Evolutionary conservation across 2,888 invertebrate genomes (phyloP), one percentile per base, ranked within the genome.

Genomic region (Chouioia cunea): DNA sequence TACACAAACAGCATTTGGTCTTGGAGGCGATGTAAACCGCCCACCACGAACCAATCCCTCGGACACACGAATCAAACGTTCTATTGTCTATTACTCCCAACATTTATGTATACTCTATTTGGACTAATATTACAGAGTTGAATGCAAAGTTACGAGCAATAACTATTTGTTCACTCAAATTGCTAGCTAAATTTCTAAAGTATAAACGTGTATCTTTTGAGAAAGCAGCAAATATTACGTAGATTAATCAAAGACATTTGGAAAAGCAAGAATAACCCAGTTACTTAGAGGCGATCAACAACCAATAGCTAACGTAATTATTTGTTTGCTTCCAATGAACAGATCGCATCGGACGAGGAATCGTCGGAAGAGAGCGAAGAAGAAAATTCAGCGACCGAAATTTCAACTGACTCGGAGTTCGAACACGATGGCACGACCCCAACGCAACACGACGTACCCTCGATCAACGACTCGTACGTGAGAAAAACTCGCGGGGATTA

Each of bases 381-480:
- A 76, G 91, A 92, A 75, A 95, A 95, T 79, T 95, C 95, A 8
- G 95, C 94, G 2, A 96, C 96, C 0, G 96, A 96, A 88, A 96
- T 96, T 78, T 95, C 95, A 58, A 96, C 96, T 0, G 96, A 96
- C 87, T 96, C 96, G 27, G 96, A 96, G 87, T 96, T 96, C 82
- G 96, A 94, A 76, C 92, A 94, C 75, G 95, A 95, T 80, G 93
- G 92, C 65, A 86, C 87, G 52, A 90, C 89, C 0, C 92, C 93
- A 22, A 91, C 91, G 0, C 90, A 92, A 64, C 88, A 87, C 43
- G 91, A 92, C 75, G 90, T 93, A 27, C 95, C 95, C 14, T 89
- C 92, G 63, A 90, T 93, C 74, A 91, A 92, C 80, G 93, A 93
- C 78, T 86, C 88, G 22, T 87, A 88, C 79, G 87, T 90, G 65